Evolutionary conservation across 2,797 vertebrate genomes (phyloP).

Genomic region (Spheniscus humboldti): DNA sequence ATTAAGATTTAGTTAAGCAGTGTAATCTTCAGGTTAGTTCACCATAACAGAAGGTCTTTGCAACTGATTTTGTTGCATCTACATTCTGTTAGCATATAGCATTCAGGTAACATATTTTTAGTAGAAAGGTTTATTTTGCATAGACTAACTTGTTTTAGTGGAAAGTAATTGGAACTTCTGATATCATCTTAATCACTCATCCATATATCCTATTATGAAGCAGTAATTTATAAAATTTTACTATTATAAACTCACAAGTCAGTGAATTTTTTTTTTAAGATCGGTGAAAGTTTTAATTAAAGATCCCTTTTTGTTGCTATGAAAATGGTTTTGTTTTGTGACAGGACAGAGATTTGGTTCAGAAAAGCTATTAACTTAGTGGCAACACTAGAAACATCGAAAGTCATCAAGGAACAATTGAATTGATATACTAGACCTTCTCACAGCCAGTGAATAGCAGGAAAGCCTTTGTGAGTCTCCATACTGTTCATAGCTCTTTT

Average conservation of each 20-base stretch:
- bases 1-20: not conserved
- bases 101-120: conserved; percentile 10
- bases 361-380: not conserved
- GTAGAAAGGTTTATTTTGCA: not conserved
- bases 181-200: not conserved
- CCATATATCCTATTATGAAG: not conserved
- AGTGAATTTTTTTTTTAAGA: not conserved
- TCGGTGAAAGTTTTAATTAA: not conserved
- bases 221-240: not conserved
- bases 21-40: not conserved
- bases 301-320: not conserved
- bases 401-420: not conserved
- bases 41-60: not conserved
- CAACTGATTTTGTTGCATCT: not conserved
- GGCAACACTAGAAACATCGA: not conserved
- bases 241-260: not conserved
- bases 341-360: conserved; percentile 5
- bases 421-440: not conserved
- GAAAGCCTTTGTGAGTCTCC: not conserved
- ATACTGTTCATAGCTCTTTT: not conserved
- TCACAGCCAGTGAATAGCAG: not conserved
- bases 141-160: not conserved
- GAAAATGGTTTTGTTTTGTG: not conserved
- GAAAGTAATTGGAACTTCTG: conserved; percentile 33
- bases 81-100: not conserved